Evolutionary conservation across 2,113 vertebrate genomes (phyloP), one percentile per base, ranked within the genome.

Genomic region (Equus quagga): DNA sequence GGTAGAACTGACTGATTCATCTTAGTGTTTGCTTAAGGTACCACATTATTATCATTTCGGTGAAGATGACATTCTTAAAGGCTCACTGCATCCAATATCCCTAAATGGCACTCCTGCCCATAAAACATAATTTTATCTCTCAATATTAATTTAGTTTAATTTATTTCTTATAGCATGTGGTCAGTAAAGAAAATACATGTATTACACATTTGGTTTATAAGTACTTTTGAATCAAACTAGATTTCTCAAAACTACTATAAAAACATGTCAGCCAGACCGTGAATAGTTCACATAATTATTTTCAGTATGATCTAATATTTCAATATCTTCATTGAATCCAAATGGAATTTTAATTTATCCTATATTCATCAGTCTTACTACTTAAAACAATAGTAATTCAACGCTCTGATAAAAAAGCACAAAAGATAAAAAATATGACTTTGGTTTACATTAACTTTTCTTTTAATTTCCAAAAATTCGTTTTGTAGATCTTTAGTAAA

Each of bases 41-140:
- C 8, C 8, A 5, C 88, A 51, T 94, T 93, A 98, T 95, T 80
- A 86, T 79, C 28, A 0, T 91, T 94, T 92, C 24, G 11, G 10
- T 62, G 69, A 95, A 70, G 67, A 72, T 88, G 85, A 21, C 60
- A 65, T 36, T 49, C 41, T 96, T 86, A 96, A 58, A 33, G 3
- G 33, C 73, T 98, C 75, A 36, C 67, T 62, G 70, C 93, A 86
- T 97, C 46, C 73, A 81, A 82, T 95, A 94, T 46, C 90, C 96
- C 13, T 89, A 65, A 76, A 75, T 89, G 82, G 28, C 58, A 90
- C 31, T 98, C 75, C 83, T 76, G 73, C 11, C 36, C 94, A 19
- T 97, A 96, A 97, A 97, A 81, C 6, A 31, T 89, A 75, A 98
- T 98, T 98, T 98, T 96, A 97, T 94, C 93, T 92, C 81, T 98